phyloP scores from a whole-genome alignment of 2,797 vertebrate species.

The Muscicapa comitata region DNA sequence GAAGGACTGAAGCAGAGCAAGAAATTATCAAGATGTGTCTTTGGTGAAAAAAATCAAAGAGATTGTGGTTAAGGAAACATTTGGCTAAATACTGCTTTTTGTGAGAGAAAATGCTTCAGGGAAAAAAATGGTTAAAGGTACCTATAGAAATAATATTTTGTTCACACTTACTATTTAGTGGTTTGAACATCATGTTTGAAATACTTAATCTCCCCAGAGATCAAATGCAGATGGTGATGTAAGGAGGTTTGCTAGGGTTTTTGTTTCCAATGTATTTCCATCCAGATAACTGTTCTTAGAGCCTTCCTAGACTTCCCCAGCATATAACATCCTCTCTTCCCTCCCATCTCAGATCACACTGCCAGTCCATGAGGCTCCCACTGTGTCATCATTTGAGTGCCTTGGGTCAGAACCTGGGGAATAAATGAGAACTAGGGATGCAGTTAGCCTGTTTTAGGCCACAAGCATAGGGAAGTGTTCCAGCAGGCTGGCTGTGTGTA shows the following conservation, averaged over 20 bases:
- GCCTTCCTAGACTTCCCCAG: not conserved
- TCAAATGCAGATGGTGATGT: not conserved
- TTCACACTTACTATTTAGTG: not conserved
- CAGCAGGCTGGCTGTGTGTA: not conserved
- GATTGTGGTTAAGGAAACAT: not conserved
- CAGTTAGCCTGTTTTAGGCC: not conserved
- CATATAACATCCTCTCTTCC: not conserved
- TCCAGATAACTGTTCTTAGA: not conserved
- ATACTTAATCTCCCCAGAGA: not conserved
- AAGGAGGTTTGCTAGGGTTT: not conserved
- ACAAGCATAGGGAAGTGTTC: not conserved
- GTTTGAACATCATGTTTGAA: not conserved
- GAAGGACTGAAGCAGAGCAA: not conserved
- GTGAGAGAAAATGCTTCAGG: not conserved
- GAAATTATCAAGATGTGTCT: not conserved
- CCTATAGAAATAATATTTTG: not conserved
- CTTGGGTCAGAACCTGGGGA: not conserved
- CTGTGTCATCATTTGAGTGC: not conserved
- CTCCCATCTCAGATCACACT: not conserved
- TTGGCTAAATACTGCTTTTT: not conserved
- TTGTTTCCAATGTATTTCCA: not conserved
- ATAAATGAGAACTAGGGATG: not conserved
- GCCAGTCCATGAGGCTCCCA: not conserved
- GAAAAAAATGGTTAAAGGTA: not conserved
- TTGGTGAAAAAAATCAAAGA: not conserved